These are phyloP conservation scores for Seira musarum DNA, from an alignment of 2,888 invertebrate genomes.

Conservation along the genomic window DNA sequence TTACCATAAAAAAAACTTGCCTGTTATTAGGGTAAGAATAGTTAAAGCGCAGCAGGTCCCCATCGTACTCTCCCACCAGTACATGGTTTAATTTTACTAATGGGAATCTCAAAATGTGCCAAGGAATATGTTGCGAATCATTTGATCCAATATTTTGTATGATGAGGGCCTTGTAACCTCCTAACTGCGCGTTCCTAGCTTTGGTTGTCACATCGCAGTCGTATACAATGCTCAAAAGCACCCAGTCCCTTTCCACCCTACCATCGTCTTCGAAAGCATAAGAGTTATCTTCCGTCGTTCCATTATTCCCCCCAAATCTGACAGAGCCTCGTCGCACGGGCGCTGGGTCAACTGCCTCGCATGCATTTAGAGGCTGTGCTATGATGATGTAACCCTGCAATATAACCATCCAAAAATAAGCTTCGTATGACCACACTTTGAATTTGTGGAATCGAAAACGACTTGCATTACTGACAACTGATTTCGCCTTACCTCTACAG, in stretches of 20 bases:
- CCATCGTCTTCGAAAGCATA: slow-evolving; percentile 48
- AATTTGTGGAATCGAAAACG: no score
- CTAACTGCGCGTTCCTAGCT: slow-evolving; percentile 57
- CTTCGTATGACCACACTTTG: no score
- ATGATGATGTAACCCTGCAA: slow-evolving; percentile 53
- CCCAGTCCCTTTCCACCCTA: slow-evolving; percentile 50
- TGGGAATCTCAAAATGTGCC: slow-evolving; percentile 61
- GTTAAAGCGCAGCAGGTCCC: slow-evolving; percentile 58
- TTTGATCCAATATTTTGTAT: slow-evolving; percentile 60
- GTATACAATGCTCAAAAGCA: slow-evolving; percentile 52
- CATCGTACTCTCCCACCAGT: slow-evolving; percentile 63
- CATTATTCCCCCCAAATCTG: slow-evolving; percentile 19
- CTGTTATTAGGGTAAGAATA: slow-evolving; percentile 62
- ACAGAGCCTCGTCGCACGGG: slow-evolving; percentile 34
- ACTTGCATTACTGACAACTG: no score
- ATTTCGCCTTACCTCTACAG: slow-evolving; percentile 56
- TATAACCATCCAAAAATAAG: not conserved
- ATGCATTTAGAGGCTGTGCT: slow-evolving; percentile 55
- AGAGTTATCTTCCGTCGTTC: slow-evolving; percentile 40
- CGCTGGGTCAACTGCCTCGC: slow-evolving; percentile 51
- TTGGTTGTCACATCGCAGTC: slow-evolving; percentile 63
- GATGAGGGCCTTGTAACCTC: slow-evolving; percentile 62
- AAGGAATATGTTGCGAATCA: slow-evolving; percentile 55
- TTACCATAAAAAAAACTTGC: slow-evolving; percentile 33
- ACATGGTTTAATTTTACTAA: slow-evolving; percentile 61